Base-by-base conservation (phyloP, 2,888 invertebrate genomes). In the Cancer borealis region DNA sequence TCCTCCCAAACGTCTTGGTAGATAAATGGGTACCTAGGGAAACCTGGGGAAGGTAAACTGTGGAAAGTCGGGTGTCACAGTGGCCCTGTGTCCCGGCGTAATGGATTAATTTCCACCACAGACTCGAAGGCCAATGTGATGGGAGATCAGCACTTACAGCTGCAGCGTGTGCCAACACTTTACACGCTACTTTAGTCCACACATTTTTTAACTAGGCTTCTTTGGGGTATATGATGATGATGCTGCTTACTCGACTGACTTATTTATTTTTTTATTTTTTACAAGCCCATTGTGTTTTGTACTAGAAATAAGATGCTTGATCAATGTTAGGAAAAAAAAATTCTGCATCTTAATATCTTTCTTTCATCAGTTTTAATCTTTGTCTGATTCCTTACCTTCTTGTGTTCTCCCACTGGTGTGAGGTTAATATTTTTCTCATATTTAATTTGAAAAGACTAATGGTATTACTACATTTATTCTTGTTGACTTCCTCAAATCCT, bases 401-500 rank as follows among this genome's bases (percentile, higher is more conserved):
- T 39, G 39, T 39, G 39, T 54, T 54, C 3, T 54, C 17, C 17
- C 12, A 12, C 17, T 54, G 54, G 54, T 54, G 17, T 89, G 10
- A 89, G 26, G 45, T 21, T 17, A 30, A 30, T n/a, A 30, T 30
- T 21, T 89, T 49, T 49, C 30, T 30, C 26, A 39, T 88, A 39
- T 60, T 60, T 60, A 4, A 4, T 5, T 21, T 60, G 5, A 3
- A 17, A 21, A 60, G 30, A 47, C n/a, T 39, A 39, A 39, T 39
- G 39, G 2, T 39, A 39, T 39, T 39, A 89, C 3, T 26, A 47
- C 12, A 14, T 21, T 21, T 26, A 17, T 8, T 89, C n/a, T 47
- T 88, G 4, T 88, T 46, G 45, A 60, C 30, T 17, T 54, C 87
- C 91, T 26, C 94, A 94, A 92, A 46, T 92, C 10, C 91, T n/a